Conservation (phyloP, 2,888 invertebrate genomes). For the Hirtodrosophila duncani region DNA sequence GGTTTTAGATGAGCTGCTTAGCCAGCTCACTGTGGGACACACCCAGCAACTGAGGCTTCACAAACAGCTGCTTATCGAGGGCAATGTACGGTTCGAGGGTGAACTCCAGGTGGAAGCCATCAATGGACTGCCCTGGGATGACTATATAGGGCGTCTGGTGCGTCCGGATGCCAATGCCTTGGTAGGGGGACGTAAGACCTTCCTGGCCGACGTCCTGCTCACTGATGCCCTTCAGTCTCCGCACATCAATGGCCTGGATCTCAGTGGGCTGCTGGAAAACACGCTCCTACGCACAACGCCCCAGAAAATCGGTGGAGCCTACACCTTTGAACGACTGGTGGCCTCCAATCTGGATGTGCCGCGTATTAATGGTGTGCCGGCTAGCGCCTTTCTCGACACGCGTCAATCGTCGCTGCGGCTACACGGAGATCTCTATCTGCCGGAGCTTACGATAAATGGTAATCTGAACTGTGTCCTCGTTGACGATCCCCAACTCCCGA, state of each 20-base stretch:
- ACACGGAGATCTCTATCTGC: conserved; percentile 51
- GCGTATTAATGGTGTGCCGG: conserved; percentile 51
- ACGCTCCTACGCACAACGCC: conserved; percentile 56
- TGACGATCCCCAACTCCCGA: conserved; percentile 25
- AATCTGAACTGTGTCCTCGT: conserved; percentile 37
- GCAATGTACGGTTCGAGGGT: conserved; percentile 61
- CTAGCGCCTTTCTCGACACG: conserved; percentile 56
- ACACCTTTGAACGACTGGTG: conserved; percentile 47
- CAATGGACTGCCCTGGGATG: conserved; percentile 63
- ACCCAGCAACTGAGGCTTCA: conserved; percentile 54
- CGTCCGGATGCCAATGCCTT: conserved; percentile 45
- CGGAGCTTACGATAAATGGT: conserved; percentile 51
- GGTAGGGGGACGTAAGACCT: conserved; percentile 56
- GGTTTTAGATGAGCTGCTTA: conserved; percentile 59
- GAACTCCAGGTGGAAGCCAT: conserved; percentile 52
- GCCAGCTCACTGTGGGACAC: conserved; percentile 27
- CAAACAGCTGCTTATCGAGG: conserved; percentile 72
- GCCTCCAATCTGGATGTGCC: conserved; percentile 61
- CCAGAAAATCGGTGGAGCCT: conserved; percentile 64
- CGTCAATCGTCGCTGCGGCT: conserved; percentile 37
- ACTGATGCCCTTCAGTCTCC: conserved; percentile 45
- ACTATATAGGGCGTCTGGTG: conserved; percentile 52
- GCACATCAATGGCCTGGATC: conserved; percentile 46
- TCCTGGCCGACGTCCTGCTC: conserved; percentile 49
- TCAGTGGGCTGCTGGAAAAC: conserved; percentile 58